Percentiles rank a stretch among this genome's conserved stretches.
Conservation (phyloP, 1,140 invertebrate species). For the Paraescarpia echinospica region DNA sequence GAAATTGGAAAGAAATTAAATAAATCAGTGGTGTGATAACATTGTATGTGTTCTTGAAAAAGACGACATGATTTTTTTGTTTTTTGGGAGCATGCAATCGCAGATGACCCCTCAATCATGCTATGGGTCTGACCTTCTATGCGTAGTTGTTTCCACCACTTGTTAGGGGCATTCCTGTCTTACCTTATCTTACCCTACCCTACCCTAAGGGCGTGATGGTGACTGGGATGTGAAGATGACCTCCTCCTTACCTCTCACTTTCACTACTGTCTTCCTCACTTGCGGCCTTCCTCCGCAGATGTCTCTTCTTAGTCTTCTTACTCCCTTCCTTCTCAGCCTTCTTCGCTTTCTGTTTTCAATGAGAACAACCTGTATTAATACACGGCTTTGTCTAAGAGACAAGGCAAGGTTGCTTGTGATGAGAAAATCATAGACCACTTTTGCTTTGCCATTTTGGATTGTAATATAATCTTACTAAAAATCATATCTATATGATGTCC, state of each 20-base stretch:
- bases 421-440: background rate
- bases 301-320: conserved; percentile 37
- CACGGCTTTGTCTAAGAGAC: background rate
- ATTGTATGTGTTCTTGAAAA: too few species aligned
- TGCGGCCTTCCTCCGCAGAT: conserved; percentile 40
- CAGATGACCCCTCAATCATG: too few species aligned
- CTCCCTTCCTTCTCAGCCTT: conserved; percentile 34
- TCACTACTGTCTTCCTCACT: conserved; percentile 28
- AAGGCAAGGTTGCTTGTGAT: background rate
- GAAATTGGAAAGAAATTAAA: too few species aligned
- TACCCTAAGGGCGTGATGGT: background rate
- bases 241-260: conserved; percentile 20
- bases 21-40: too few species aligned
- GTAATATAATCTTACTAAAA: background rate
- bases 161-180: too few species aligned
- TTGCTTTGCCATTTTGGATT: background rate
- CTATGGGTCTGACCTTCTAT: too few species aligned
- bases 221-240: background rate
- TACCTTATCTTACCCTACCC: too few species aligned
- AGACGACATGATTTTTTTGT: too few species aligned
- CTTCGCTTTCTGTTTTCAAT: conserved; percentile 39
- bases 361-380: background rate
- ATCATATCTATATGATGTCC: background rate
- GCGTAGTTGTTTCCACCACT: too few species aligned
- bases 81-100: too few species aligned